These are phyloP conservation scores for Mylabris phalerata DNA, from an alignment of 1,140 invertebrate genomes.

Conservation along the genomic window DNA sequence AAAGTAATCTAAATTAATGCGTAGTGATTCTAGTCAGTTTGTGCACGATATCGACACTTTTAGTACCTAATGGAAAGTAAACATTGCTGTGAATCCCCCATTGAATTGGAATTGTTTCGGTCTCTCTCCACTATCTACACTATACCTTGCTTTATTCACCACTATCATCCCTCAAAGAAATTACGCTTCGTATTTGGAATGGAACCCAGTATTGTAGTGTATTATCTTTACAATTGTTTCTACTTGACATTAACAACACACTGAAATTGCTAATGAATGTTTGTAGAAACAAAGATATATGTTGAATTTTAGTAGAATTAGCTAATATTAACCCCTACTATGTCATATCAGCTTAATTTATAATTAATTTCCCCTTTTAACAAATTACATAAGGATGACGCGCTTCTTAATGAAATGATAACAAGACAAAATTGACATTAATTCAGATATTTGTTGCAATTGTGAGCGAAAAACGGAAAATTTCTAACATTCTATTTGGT, in stretches of 20 bases:
- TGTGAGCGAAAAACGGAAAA: no score
- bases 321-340: conserved; percentile 21
- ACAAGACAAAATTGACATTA: conserved; percentile 4
- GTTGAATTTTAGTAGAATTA: conserved; percentile 24
- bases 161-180: no score
- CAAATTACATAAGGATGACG: conserved; percentile 13
- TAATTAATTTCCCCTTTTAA: conserved; percentile 22
- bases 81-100: conserved; percentile 27
- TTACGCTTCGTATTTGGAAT: neutral
- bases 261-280: conserved; percentile 28
- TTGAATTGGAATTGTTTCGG: conserved; percentile 29
- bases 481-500: no score
- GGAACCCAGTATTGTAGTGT: neutral
- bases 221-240: conserved; percentile 26
- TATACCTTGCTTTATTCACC: no score
- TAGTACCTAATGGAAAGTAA: conserved; percentile 36
- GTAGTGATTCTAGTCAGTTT: conserved; percentile 33
- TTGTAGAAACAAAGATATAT: conserved; percentile 26
- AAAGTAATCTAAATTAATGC: conserved; percentile 35
- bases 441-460: no score
- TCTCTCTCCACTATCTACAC: conserved; percentile 10
- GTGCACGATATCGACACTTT: conserved; percentile 34
- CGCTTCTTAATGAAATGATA: conserved; percentile 14
- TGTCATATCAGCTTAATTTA: conserved; percentile 21
- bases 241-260: conserved; percentile 25